Evolutionary conservation across 2,888 invertebrate species (phyloP), one percentile per base, ranked within the genome.

Genomic region (Ochropleura leucogaster): DNA sequence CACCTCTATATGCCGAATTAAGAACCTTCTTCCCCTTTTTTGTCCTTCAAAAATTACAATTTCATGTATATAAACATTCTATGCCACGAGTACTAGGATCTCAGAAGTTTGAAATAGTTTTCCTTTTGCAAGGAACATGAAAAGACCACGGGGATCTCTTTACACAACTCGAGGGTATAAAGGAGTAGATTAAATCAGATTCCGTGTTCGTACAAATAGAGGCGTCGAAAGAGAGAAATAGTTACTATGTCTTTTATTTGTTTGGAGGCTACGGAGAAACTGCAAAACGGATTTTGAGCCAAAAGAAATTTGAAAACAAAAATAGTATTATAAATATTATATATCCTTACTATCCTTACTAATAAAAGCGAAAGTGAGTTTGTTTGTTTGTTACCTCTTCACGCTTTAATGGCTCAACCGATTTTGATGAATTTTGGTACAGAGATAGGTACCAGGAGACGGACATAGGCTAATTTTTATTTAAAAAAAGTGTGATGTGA

Each of bases 131-230:
- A 40, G 20, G 49, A 12, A 57, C n/a, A 40, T 67, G 82, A 66
- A 78, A 82, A 76, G 20, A 53, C 81, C 42, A 77, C 51, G 30
- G 10, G 16, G 12, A 20, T 46, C 53, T n/a, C 51, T 77, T 63
- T 63, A 74, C 49, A 18, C 46, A 51, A 55, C 60, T 66, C 49
- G 30, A 44, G 14, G 49, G 16, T 20, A 51, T 63, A 66, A 66
- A 76, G 65, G 77, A 65, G 20, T 18, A 66, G 66, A 82, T 78
- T 76, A 76, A 78, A 78, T 78, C 66, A 78, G 49, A 76, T 66
- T 66, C 77, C 44, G n/a, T 16, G 77, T 49, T 47, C 46, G 53
- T 46, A 57, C 76, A 76, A 82, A 76, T 40, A 62, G 16, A 74
- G 16, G 53, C 30, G 20, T 40, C 40, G 49, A 49, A 55, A 76